Conservation (phyloP, 1,140 invertebrate genomes). For the Heliconius melpomene region DNA sequence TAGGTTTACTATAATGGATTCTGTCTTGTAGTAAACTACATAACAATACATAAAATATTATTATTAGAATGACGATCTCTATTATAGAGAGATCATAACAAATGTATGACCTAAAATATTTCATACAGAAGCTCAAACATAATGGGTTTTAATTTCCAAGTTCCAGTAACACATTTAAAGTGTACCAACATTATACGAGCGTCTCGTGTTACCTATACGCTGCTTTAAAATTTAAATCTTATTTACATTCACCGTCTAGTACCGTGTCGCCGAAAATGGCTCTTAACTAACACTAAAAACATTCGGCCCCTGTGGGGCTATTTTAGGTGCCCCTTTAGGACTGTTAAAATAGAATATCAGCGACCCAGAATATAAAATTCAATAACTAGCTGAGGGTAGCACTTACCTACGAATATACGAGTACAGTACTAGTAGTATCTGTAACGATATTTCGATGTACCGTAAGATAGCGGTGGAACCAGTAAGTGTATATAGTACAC, state of each 20-base stretch:
- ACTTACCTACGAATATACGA: conserved; percentile 44
- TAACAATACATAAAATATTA: too few relatives aligned
- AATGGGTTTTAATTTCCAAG: conserved; percentile 7
- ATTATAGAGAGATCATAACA: neutral
- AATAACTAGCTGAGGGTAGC: conserved; percentile 55
- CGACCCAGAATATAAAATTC: conserved; percentile 65
- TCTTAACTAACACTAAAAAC: conserved; percentile 66
- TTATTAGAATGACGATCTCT: neutral
- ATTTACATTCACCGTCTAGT: conserved; percentile 68
- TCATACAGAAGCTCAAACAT: neutral
- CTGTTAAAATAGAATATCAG: conserved; percentile 67
- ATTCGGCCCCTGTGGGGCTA: conserved; percentile 57
- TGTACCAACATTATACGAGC: conserved; percentile 21
- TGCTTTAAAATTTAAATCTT: conserved; percentile 72
- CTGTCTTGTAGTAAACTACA: too few relatives aligned
- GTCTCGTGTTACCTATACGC: conserved; percentile 35
- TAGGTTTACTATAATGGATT: neutral
- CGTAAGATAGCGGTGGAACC: conserved; percentile 26
- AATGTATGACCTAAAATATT: neutral
- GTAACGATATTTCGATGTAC: conserved; percentile 44
- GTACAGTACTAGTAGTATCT: conserved; percentile 19
- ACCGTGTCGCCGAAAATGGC: conserved; percentile 55
- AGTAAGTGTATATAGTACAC: conserved; percentile 9
- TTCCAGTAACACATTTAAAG: conserved; percentile 8
- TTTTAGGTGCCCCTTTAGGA: conserved; percentile 63